These are phyloP conservation scores for Patella ulyssiponensis DNA, from an alignment of 2,888 invertebrate species.

Conservation along the genomic window DNA sequence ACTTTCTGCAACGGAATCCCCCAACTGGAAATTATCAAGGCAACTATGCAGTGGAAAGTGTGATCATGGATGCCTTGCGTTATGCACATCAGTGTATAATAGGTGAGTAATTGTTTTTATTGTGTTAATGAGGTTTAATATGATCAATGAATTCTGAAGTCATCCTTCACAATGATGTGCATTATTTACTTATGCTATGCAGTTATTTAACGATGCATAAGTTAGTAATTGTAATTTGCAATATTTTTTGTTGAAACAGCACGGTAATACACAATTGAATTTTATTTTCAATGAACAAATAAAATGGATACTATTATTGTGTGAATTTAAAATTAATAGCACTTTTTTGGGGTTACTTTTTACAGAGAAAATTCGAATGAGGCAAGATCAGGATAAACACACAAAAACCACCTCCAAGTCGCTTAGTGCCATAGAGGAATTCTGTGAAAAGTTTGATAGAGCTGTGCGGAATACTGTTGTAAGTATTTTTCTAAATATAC, in stretches of 20 bases:
- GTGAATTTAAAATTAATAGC: no score
- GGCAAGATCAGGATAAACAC: slow-evolving; percentile 65
- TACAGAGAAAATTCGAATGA: slow-evolving; percentile 67
- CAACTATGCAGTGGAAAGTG: slow-evolving; percentile 68
- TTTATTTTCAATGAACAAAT: no score
- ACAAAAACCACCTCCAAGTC: slow-evolving; percentile 64
- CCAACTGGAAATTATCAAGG: slow-evolving; percentile 64
- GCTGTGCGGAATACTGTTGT: slow-evolving; percentile 65
- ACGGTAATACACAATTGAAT: no score
- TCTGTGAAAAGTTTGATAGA: slow-evolving; percentile 70
- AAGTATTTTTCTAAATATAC: slow-evolving; percentile 19
- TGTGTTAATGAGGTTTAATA: no score
- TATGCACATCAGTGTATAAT: slow-evolving; percentile 70
- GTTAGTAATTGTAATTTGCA: no score
- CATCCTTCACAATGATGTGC: no score
- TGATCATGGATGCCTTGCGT: slow-evolving; percentile 69
- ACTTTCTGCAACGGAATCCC: slow-evolving; percentile 69
- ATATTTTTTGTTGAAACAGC: no score
- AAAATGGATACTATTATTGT: no score
- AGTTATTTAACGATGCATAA: no score
- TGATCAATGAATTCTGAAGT: no score
- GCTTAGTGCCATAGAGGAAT: slow-evolving; percentile 69
- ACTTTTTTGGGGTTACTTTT: slow-evolving; percentile 15
- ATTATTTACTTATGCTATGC: no score
- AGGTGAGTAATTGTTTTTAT: slow-evolving; percentile 54